Evolutionary conservation across 2,888 invertebrate species (phyloP), one percentile per base, ranked within the genome.

Genomic region (Limenitis arthemis): DNA sequence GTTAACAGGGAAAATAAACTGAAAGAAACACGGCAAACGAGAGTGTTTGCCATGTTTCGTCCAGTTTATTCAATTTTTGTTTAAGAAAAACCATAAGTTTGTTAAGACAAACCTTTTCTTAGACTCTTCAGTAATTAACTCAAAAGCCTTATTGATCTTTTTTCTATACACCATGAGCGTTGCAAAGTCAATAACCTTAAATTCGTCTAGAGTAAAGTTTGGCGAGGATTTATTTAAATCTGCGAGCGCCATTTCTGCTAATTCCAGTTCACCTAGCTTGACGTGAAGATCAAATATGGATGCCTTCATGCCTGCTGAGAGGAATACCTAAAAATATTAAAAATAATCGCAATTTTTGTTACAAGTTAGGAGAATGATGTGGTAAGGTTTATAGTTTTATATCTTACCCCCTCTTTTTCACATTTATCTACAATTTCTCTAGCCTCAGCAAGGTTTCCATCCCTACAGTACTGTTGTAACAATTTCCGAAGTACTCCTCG

Each of bases 301-400:
- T 0, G 91, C 89, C 63, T 90, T 87, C 90, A 93, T 91, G 4
- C 92, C 92, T 0, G 90, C 85, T 58, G 91, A 90, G 31, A 88
- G 70, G 37, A 85, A 77, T 2, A 91, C 73, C 87, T 87, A 63
- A 0, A 58, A 58, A 40, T 20, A n/a, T n/a, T n/a, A 20, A 20
- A 20, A 20, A 20, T 20, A 3, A 20, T 4, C 4, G 20, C 4
- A 4, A 20, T 20, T 20, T 20, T 20, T 20, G 20, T 20, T 20
- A 20, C 20, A 20, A 20, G 4, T 20, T 20, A 20, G 20, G 1
- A 4, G 2, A 3, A 20, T 20, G 2, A 3, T 1, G 20, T 20
- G 20, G 4, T 20, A 20, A 4, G 20, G n/a, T n/a, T 20, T 4
- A 44, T 12, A 37, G 6, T 6, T 9, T 30, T 40, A 29, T 31